These are phyloP conservation scores for Alloplasta piceator DNA, from an alignment of 2,888 invertebrate genomes.

Conservation along the genomic window DNA sequence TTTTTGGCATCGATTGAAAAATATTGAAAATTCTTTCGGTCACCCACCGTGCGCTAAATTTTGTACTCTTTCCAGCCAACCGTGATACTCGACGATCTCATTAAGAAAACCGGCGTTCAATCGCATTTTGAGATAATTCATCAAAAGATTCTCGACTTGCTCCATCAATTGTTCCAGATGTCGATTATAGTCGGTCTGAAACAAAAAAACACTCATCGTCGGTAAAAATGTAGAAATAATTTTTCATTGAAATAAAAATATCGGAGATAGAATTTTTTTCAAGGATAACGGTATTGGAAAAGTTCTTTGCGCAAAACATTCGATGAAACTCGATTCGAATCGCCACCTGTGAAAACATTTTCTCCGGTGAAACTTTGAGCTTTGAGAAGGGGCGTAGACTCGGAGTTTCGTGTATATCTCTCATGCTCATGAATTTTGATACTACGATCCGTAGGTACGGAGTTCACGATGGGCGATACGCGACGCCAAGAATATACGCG, in stretches of 20 bases:
- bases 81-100: constrained; percentile 74
- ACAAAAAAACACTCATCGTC: constrained; percentile 14
- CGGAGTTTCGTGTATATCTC: constrained; percentile 38
- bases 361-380: constrained; percentile 12
- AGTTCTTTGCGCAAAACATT: no score
- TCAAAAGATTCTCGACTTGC: constrained; percentile 85
- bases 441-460: constrained; percentile 26
- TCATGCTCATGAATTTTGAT: constrained; percentile 63
- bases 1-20: constrained; percentile 7
- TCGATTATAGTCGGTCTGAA: constrained; percentile 87
- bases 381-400: constrained; percentile 9
- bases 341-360: constrained; percentile 36
- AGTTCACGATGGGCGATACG: constrained; percentile 52
- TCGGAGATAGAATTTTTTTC: neutral
- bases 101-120: constrained; percentile 70
- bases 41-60: constrained; percentile 75
- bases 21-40: neutral
- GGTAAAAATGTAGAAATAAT: neutral
- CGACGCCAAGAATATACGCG: constrained; percentile 7
- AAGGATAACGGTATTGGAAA: neutral
- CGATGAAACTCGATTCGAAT: constrained; percentile 2
- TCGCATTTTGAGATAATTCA: constrained; percentile 84
- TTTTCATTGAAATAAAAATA: neutral
- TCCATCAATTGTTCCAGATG: constrained; percentile 89
- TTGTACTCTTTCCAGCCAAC: constrained; percentile 74